Evolutionary conservation across 2,888 invertebrate genomes (phyloP), one percentile per base, ranked within the genome.

Genomic region (Brachypterus glaber): DNA sequence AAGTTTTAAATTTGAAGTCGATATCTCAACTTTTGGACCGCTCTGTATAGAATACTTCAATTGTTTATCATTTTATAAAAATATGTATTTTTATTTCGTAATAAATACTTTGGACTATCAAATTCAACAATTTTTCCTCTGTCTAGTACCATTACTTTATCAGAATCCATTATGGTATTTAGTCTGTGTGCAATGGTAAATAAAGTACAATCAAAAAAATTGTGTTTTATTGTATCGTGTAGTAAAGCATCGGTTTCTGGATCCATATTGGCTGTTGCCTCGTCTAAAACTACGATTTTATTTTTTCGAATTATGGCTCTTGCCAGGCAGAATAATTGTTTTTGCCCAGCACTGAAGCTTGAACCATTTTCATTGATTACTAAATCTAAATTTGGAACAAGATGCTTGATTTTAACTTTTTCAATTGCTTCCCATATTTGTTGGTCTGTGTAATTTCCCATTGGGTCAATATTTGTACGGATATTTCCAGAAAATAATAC

Each of bases 381-480:
- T 5, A 35, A 35, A 14, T 74, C 74, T 15, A 87, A 65, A 18
- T 68, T 79, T 41, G 64, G 60, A 26, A 85, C 73, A 0, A 74
- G 72, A 31, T 77, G 73, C 53, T 85, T 87, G 26, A 89, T 54
- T 51, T 82, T 78, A 36, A 82, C 80, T 66, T 88, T 83, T 46
- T 85, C 84, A 16, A 92, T 64, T 0, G 84, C 85, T 43, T 74
- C 71, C 90, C 90, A 91, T 1, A 92, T 63, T 39, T 80, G 72
- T 12, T 73, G 72, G 51, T 91, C 90, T 0, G 74, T 70, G 54
- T 79, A 81, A 53, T 79, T 76, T 41, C 79, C 75, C 58, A 88
- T 86, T 3, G 90, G 91, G 67, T 91, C 91, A 41, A 92, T 70
- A 67, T 91, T 92, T 55, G 79, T 79, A 3, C 90, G 70, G 68